Evolutionary conservation across 2,797 vertebrate genomes (phyloP).

Genomic region (Poeciliopsis infans): DNA sequence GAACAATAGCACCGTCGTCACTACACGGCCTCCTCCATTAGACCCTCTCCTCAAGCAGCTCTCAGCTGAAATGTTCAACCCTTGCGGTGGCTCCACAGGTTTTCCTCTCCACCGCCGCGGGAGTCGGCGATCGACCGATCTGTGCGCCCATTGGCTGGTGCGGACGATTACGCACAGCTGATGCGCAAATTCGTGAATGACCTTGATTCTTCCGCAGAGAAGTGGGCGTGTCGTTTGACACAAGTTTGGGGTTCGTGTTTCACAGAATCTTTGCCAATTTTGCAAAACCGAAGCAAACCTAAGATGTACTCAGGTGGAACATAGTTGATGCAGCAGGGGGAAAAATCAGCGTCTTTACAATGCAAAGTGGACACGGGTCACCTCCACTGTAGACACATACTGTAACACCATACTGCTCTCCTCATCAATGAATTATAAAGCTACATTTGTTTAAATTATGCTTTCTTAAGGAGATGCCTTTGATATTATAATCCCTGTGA

Average conservation of each 20-base stretch:
- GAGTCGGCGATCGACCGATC: conserved; percentile 44
- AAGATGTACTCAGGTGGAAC: background rate
- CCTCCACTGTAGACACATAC: conserved; percentile 32
- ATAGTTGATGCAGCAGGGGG: conserved; percentile 1
- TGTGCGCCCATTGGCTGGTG: conserved; percentile 81
- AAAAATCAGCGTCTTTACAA: conserved; percentile 59
- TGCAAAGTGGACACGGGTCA: conserved; percentile 47
- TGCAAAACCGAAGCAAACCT: background rate
- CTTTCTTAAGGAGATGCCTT: conserved; percentile 58
- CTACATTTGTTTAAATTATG: conserved; percentile 69
- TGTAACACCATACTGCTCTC: conserved; percentile 30
- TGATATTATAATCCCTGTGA: conserved; percentile 72
- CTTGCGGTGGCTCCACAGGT: conserved; percentile 35
- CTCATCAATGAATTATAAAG: conserved; percentile 68
- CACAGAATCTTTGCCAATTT: background rate
- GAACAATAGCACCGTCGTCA: conserved; percentile 39
- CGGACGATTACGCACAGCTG: conserved; percentile 80
- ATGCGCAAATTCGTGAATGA: conserved; percentile 85
- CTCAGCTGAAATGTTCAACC: conserved; percentile 39
- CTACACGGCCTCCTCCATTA: conserved; percentile 46
- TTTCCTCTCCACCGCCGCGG: conserved; percentile 67
- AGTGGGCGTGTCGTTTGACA: conserved; percentile 53
- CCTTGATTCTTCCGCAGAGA: conserved; percentile 80
- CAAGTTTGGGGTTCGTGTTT: background rate
- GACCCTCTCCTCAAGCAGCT: conserved; percentile 3